Conservation (phyloP, 2,797 vertebrate genomes). For the Eleutherodactylus coqui region DNA sequence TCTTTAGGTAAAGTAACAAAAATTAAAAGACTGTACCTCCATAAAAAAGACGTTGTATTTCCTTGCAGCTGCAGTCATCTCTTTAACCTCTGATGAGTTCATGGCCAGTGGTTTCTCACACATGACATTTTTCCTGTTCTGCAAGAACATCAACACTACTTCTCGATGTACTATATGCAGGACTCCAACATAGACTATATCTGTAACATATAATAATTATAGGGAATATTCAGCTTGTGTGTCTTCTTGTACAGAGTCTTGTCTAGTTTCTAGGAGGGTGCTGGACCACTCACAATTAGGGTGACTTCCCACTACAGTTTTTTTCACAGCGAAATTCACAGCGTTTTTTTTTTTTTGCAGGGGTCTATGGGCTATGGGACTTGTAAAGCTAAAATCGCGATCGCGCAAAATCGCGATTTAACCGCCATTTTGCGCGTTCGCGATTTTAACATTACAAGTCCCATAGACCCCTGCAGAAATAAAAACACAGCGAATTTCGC, state of each 20-base stretch:
- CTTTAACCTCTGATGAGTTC: slow-evolving; percentile 78
- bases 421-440: no score
- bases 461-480: no score
- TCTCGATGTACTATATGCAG: slow-evolving; percentile 82
- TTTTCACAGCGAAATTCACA: no score
- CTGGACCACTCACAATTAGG: not conserved
- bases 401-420: no score
- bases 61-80: slow-evolving; percentile 78
- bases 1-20: not conserved
- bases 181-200: slow-evolving; percentile 83
- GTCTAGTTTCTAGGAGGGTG: not conserved
- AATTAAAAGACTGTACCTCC: slow-evolving; percentile 78
- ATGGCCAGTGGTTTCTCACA: slow-evolving; percentile 90
- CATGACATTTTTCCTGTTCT: slow-evolving; percentile 82
- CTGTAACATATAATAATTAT: slow-evolving; percentile 67
- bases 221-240: not conserved
- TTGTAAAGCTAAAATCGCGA: no score
- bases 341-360: no score
- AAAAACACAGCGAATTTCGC: no score
- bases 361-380: no score
- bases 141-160: slow-evolving; percentile 75
- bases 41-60: slow-evolving; percentile 82
- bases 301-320: no score
- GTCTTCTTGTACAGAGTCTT: no score
- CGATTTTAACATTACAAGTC: no score